A percentile compares a stretch with the other conserved stretches of the same genome.
Conservation (phyloP, 2,888 invertebrate genomes). For the Oithona nana region DNA sequence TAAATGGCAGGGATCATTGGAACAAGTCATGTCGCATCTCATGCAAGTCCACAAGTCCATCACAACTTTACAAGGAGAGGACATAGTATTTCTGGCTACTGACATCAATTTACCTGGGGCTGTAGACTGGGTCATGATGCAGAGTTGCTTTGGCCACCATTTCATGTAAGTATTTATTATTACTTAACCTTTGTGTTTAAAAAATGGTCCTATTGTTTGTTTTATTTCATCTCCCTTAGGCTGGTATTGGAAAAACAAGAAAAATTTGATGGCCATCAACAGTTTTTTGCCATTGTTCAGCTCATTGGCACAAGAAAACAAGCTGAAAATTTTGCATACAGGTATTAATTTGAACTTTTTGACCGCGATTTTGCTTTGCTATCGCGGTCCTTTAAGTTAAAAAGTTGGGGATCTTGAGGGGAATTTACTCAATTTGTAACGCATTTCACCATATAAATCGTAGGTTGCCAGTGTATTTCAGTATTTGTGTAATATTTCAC, state of each 20-base stretch:
- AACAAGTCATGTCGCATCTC: slow-evolving; percentile 95
- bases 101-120: slow-evolving; percentile 98
- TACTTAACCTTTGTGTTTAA: neutral
- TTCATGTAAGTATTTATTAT: slow-evolving; percentile 48
- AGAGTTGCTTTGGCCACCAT: slow-evolving; percentile 95
- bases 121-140: slow-evolving; percentile 99
- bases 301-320: slow-evolving; percentile 95
- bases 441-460: no score
- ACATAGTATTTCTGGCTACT: slow-evolving; percentile 97
- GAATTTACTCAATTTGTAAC: no score
- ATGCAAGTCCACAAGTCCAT: slow-evolving; percentile 95
- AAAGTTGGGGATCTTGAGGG: no score
- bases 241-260: slow-evolving; percentile 95
- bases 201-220: neutral
- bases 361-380: neutral
- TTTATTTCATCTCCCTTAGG: neutral
- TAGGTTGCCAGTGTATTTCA: no score
- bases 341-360: slow-evolving; percentile 35
- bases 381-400: no score
- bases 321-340: slow-evolving; percentile 95
- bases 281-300: slow-evolving; percentile 96
- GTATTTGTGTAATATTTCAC: no score
- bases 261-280: slow-evolving; percentile 87
- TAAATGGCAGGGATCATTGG: slow-evolving; percentile 95
- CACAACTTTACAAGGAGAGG: slow-evolving; percentile 93